A percentile compares a stretch with the other conserved stretches of the same genome.
phyloP scores from a whole-genome alignment of 2,797 vertebrate species.

The Columba guinea region DNA sequence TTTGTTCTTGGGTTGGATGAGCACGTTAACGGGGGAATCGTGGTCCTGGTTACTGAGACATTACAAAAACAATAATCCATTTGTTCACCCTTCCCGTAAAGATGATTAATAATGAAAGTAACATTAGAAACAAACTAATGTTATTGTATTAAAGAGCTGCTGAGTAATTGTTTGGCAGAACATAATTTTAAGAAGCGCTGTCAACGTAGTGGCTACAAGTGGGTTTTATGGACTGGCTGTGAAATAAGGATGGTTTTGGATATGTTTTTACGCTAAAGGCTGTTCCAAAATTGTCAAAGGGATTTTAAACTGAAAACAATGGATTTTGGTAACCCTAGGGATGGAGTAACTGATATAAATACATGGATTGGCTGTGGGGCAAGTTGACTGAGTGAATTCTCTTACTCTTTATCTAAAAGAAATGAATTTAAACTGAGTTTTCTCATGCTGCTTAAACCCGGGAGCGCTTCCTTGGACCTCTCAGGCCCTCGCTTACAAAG shows the following conservation, averaged over 20 bases:
- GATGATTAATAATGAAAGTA: neutral
- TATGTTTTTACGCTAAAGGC: neutral
- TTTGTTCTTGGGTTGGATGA: neutral
- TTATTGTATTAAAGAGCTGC: neutral
- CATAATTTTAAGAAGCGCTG: neutral
- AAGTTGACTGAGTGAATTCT: neutral
- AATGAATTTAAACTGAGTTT: neutral
- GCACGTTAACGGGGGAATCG: rapidly evolving
- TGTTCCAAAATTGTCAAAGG: neutral
- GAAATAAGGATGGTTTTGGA: no score
- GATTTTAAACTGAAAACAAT: neutral
- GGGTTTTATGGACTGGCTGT: neutral
- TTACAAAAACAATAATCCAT: neutral
- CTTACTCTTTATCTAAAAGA: neutral
- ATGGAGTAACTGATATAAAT: neutral
- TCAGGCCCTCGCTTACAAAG: neutral
- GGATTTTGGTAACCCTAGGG: neutral
- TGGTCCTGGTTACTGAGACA: neutral
- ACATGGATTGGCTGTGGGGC: neutral
- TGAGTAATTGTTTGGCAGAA: neutral
- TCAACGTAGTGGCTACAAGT: neutral
- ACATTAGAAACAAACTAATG: neutral
- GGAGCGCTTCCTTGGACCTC: neutral
- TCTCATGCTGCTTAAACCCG: neutral
- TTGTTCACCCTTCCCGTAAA: neutral